Conservation (phyloP, 2,797 vertebrate species). For the Platyrinchus mystaceus region DNA sequence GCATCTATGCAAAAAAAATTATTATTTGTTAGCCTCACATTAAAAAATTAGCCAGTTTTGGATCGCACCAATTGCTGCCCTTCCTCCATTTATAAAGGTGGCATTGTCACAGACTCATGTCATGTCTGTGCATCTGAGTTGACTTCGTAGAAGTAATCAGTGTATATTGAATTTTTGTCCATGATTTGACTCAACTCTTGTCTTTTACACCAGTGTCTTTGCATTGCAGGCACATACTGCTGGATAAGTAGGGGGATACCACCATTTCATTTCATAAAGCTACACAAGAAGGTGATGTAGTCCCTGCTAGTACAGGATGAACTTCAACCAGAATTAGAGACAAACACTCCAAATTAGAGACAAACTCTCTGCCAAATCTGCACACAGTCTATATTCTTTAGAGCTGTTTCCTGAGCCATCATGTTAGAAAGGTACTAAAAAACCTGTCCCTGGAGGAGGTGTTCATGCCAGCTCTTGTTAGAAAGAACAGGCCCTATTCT, state of each 20-base stretch:
- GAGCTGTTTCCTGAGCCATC: background rate
- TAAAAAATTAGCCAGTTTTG: background rate
- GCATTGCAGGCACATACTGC: background rate
- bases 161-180: background rate
- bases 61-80: background rate
- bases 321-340: background rate
- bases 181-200: background rate
- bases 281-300: background rate
- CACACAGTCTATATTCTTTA: background rate
- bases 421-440: background rate
- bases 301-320: background rate
- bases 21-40: background rate
- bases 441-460: background rate
- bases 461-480: background rate
- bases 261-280: background rate
- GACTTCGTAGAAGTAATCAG: background rate
- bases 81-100: background rate
- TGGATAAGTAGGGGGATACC: background rate
- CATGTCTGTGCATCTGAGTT: background rate
- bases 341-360: background rate
- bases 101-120: background rate
- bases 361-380: constrained; percentile 1
- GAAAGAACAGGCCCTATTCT: background rate
- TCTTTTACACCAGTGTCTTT: background rate
- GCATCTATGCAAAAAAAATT: background rate